Conservation (phyloP, 2,888 invertebrate genomes). For the Argyra leucocephala region DNA sequence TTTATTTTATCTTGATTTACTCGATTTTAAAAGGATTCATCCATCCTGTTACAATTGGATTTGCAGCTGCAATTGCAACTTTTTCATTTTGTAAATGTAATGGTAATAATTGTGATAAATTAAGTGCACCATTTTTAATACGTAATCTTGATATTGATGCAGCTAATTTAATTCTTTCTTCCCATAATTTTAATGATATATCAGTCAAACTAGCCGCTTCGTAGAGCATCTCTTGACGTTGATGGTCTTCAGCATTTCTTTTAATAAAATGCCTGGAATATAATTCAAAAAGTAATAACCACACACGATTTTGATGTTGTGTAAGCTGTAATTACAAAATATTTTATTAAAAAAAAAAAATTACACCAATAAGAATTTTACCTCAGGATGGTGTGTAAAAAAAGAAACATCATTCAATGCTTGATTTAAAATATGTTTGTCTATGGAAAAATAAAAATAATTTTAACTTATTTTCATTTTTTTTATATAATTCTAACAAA, state of each 20-base stretch:
- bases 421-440: constrained; percentile 45
- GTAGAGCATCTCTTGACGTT: constrained; percentile 31
- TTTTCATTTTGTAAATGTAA: constrained; percentile 61
- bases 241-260: constrained; percentile 34
- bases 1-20: constrained; percentile 36
- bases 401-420: constrained; percentile 45
- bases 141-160: constrained; percentile 68
- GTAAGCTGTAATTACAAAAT: constrained; percentile 28
- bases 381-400: constrained; percentile 38
- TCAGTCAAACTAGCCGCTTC: constrained; percentile 40
- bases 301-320: constrained; percentile 42
- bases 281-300: constrained; percentile 50
- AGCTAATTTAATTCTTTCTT: constrained; percentile 57
- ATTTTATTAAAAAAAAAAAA: constrained; percentile 1
- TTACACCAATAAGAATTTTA: constrained; percentile 20
- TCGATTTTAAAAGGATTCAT: constrained; percentile 64
- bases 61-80: constrained; percentile 49
- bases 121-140: constrained; percentile 62
- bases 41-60: constrained; percentile 63
- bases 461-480: too few relatives aligned
- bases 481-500: too few relatives aligned
- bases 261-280: constrained; percentile 46
- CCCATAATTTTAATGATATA: constrained; percentile 56
- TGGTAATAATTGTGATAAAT: constrained; percentile 60
- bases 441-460: constrained; percentile 32